A percentile compares a stretch with the other conserved stretches of the same genome.
phyloP scores from a whole-genome alignment of 1,140 invertebrate species.

The Homarus americanus region DNA sequence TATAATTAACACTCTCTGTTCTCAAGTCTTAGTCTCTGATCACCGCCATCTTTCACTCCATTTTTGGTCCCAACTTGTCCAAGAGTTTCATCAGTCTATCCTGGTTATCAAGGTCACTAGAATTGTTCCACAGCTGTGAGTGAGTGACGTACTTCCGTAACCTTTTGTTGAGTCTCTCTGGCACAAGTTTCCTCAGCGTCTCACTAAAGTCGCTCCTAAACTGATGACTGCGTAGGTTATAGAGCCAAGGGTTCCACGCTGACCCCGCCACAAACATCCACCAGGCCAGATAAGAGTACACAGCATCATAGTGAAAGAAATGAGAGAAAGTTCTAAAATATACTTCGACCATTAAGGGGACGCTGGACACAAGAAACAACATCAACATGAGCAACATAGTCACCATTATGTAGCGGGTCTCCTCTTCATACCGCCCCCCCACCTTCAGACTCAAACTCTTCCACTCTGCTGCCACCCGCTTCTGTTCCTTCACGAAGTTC shows the following conservation, averaged over 20 bases:
- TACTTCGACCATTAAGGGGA: neutral
- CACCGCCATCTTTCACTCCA: too few relatives aligned
- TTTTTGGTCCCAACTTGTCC: too few relatives aligned
- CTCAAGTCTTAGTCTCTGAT: too few relatives aligned
- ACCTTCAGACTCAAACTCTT: constrained; percentile 10
- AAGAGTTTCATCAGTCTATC: too few relatives aligned
- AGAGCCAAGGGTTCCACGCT: constrained; percentile 56
- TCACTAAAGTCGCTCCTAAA: constrained; percentile 23
- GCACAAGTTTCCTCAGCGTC: too few relatives aligned
- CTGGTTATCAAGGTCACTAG: too few relatives aligned
- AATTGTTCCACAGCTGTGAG: too few relatives aligned
- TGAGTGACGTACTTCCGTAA: too few relatives aligned
- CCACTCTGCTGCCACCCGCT: constrained; percentile 10
- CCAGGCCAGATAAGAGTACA: constrained; percentile 20
- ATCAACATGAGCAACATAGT: constrained; percentile 4
- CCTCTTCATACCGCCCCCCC: neutral
- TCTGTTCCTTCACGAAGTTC: constrained; percentile 22
- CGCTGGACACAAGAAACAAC: neutral
- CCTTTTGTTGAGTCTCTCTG: too few relatives aligned
- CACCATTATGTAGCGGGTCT: neutral
- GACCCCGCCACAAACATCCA: constrained; percentile 16
- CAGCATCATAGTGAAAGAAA: neutral
- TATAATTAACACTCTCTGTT: too few relatives aligned
- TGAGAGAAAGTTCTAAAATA: neutral
- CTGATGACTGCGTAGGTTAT: constrained; percentile 33